Conservation (phyloP, 2,888 invertebrate species). For the Chironomus riparius region DNA sequence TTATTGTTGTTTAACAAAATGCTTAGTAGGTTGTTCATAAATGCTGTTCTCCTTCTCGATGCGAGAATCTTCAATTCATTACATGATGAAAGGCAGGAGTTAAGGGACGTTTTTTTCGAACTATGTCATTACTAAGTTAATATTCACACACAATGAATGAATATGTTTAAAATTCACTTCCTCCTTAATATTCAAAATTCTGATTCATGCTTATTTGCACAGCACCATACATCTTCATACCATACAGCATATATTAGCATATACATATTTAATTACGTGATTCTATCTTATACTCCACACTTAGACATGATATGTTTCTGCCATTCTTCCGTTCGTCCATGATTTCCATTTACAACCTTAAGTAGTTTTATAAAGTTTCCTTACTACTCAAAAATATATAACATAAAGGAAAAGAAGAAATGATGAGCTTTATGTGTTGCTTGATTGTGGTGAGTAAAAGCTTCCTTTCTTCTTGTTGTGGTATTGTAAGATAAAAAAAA, state of each 20-base stretch:
- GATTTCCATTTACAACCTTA: not conserved
- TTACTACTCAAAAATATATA: no score
- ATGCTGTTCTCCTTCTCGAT: no score
- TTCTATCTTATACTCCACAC: not conserved
- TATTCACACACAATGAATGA: not conserved
- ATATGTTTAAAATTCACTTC: not conserved
- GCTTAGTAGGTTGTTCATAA: no score
- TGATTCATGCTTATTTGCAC: not conserved
- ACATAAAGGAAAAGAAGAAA: no score
- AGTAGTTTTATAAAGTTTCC: no score
- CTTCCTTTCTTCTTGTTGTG: not conserved
- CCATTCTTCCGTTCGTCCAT: not conserved
- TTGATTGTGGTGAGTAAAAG: not conserved
- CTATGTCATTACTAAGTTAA: no score
- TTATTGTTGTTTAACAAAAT: not conserved
- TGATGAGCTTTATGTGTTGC: no score
- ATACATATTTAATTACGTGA: constrained; percentile 14
- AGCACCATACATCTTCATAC: not conserved
- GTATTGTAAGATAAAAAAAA: not conserved
- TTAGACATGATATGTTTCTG: not conserved
- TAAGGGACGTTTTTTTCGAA: no score
- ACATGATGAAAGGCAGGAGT: no score
- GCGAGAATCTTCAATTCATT: no score
- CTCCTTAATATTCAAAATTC: no score
- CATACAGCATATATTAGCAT: not conserved